A percentile compares a stretch with the other conserved stretches of the same genome.
Conservation (phyloP, 2,888 invertebrate genomes). For the Schizotus pectinicornis region DNA sequence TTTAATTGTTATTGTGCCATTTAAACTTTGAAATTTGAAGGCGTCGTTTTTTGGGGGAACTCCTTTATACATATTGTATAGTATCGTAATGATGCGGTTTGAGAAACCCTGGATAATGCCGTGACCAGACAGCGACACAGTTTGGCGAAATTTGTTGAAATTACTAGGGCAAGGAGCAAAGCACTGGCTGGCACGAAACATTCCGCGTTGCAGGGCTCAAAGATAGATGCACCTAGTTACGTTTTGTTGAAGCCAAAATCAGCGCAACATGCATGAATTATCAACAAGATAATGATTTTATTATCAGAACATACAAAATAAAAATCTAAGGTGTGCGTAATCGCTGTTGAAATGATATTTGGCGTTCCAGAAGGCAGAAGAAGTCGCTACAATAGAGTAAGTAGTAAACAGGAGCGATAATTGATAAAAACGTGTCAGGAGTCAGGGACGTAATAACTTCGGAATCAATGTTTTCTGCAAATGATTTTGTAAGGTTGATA, state of each 20-base stretch:
- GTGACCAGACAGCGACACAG: too few species aligned
- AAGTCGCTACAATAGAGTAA: constrained; percentile 68
- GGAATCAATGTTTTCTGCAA: neutral
- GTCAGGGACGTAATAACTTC: neutral
- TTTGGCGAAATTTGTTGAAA: neutral
- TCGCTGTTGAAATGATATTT: constrained; percentile 56
- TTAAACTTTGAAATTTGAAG: neutral
- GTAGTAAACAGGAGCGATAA: constrained; percentile 26
- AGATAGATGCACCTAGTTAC: constrained; percentile 13
- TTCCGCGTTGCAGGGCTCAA: constrained; percentile 14
- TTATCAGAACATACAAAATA: neutral
- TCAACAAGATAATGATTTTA: neutral
- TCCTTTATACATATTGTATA: neutral
- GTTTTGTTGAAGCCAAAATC: neutral
- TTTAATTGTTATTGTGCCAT: too few species aligned
- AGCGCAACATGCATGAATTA: neutral
- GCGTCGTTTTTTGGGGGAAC: neutral
- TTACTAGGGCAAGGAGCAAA: constrained; percentile 39
- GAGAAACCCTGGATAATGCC: too few species aligned
- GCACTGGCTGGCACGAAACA: constrained; percentile 42
- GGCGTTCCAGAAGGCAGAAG: constrained; percentile 64
- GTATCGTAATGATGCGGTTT: too few species aligned
- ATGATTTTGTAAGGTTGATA: neutral
- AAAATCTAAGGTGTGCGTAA: neutral
- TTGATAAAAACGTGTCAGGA: neutral